Evolutionary conservation across 2,888 invertebrate genomes (phyloP).

Genomic region (Plagodis pulveraria): DNA sequence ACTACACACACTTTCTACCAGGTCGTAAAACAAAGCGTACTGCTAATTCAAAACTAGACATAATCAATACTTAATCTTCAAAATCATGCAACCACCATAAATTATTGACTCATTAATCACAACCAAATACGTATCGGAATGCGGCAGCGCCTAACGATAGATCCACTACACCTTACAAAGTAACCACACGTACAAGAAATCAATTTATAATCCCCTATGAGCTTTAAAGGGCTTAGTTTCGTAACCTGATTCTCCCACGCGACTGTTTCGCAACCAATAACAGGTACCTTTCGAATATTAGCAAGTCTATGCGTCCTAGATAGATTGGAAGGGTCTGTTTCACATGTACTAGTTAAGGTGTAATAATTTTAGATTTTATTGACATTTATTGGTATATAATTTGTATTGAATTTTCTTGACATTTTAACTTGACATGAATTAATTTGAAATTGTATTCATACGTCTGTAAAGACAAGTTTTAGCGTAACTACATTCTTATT

Average conservation of each 20-base stretch:
- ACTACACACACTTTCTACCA: too few species aligned
- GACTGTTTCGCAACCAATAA: conserved; percentile 32
- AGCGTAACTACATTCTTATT: too few species aligned
- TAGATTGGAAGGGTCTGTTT: conserved; percentile 9
- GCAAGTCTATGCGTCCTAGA: conserved; percentile 37
- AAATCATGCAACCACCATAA: not conserved
- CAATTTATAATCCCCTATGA: conserved; percentile 16
- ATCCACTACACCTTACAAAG: conserved; percentile 4
- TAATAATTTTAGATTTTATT: too few species aligned
- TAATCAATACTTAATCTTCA: too few species aligned
- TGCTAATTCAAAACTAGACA: too few species aligned
- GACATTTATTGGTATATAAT: too few species aligned
- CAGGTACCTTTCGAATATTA: conserved; percentile 43
- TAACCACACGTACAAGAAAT: conserved; percentile 10
- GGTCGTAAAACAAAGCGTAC: too few species aligned
- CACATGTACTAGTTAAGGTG: not conserved
- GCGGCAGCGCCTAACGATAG: conserved; percentile 4
- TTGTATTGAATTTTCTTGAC: too few species aligned
- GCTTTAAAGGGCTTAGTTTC: conserved; percentile 47
- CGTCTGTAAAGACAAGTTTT: too few species aligned
- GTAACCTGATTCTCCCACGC: conserved; percentile 33
- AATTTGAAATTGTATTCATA: too few species aligned
- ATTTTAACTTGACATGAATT: too few species aligned
- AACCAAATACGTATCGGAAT: conserved; percentile 16
- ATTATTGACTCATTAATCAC: conserved; percentile 10